A percentile compares a stretch with the other conserved stretches of the same genome.
These are phyloP conservation scores for Montipora capitata DNA, from an alignment of 92 coral and sea anemone genomes.

Conservation along the genomic window DNA sequence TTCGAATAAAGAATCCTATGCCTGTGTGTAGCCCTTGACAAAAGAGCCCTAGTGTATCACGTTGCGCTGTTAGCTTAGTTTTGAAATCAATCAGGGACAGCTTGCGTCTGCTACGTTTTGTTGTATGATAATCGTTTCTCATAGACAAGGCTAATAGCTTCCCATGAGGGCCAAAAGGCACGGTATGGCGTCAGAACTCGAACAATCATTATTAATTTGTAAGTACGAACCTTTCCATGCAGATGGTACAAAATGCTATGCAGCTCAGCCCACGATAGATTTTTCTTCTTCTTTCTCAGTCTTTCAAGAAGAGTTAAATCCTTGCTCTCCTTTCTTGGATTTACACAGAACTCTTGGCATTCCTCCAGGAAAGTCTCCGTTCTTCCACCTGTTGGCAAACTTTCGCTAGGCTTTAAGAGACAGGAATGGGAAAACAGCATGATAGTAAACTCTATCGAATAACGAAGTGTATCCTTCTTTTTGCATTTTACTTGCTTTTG, in stretches of 20 bases:
- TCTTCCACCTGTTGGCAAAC: not conserved
- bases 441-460: constrained; percentile 25
- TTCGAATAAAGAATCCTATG: no score
- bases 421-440: not conserved
- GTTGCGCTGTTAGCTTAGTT: no score
- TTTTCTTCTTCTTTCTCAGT: not conserved
- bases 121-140: no score
- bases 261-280: not conserved
- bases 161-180: no score
- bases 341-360: constrained; percentile 3
- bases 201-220: no score
- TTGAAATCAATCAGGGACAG: no score
- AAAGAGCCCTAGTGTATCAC: no score
- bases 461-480: constrained; percentile 4
- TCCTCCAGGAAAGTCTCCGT: not conserved
- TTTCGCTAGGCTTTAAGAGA: not conserved
- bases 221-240: constrained; percentile 9
- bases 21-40: no score
- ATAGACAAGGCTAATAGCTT: no score
- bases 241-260: constrained; percentile 6
- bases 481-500: not conserved
- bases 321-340: not conserved
- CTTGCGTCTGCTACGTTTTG: no score
- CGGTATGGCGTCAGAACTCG: no score
- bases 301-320: not conserved